These are phyloP conservation scores for Streptopelia turtur DNA, from an alignment of 2,797 vertebrate genomes.

Conservation along the genomic window DNA sequence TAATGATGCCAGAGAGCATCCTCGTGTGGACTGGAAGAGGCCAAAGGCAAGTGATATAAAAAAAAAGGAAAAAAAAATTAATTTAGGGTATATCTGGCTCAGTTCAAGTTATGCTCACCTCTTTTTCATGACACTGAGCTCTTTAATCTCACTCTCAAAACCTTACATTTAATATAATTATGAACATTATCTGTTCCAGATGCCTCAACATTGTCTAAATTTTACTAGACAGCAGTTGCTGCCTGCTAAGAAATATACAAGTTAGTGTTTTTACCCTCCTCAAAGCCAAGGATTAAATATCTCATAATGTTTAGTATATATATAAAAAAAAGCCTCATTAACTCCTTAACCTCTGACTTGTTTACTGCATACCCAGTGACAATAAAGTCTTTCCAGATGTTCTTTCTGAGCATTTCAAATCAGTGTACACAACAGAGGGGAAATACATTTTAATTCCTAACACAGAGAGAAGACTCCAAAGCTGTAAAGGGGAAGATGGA, in stretches of 20 bases:
- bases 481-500: background rate
- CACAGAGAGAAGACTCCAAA: background rate
- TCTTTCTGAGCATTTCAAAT: background rate
- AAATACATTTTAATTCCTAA: background rate
- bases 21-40: conserved; percentile 89
- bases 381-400: background rate
- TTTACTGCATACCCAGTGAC: background rate
- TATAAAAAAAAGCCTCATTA: background rate
- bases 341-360: conserved; percentile 32
- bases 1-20: conserved; percentile 92
- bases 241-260: background rate
- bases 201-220: background rate
- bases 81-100: background rate
- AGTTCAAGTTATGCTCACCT: background rate
- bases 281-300: background rate
- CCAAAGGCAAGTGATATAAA: conserved; percentile 85
- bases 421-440: background rate
- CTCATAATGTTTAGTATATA: background rate
- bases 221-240: background rate
- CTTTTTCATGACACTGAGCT: background rate
- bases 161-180: background rate
- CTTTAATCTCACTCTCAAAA: background rate
- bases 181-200: background rate
- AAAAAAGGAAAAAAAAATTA: background rate
- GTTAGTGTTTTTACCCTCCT: background rate